Base-by-base conservation (phyloP, 1,140 invertebrate species). In the Halesus radiatus region DNA sequence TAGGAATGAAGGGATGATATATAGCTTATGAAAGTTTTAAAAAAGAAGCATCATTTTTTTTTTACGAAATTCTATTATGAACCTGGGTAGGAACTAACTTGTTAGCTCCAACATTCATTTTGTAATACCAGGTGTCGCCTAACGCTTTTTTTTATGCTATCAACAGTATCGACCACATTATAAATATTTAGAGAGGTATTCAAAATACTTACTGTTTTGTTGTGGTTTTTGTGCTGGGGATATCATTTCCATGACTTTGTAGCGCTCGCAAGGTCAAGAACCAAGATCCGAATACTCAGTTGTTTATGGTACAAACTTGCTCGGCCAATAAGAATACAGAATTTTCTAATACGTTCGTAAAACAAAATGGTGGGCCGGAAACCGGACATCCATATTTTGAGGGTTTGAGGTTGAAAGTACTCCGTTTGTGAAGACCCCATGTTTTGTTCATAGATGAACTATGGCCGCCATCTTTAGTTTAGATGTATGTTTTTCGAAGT, bases 391-490 rank as follows among this genome's bases (percentile, higher is more conserved):
- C 1, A 23, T 18, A 54, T 72, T 79, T 29, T 79, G 70, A 20
- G 78, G 58, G 32, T 79, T 79, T 64, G 70, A 74, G 70, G 78
- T 50, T 79, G 54, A 79, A 79, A 53, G 5, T 18, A 82, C 84
- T 87, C 86, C 85, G 86, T 88, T 86, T 86, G 85, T 88, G 88
- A 88, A 86, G 87, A 88, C 88, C 88, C 88, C 88, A 88, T 89
- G 88, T 89, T 89, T 89, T 89, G 88, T 88, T 89, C 88, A 87
- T 87, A 89, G 89, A 88, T 88, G 88, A 88, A 88, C 88, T 74
- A 89, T 89, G 88, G 88, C 88, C 88, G 88, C 88, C 88, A 89
- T 89, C 88, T 89, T 89, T 87, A 86, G 88, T 84, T 89, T 87
- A 88, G 87, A 86, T 89, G 86, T 88, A 89, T 89, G 88, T 89